phyloP scores from a whole-genome alignment of 2,888 invertebrate genomes.

The Kuschelorhynchus macadamiae region DNA sequence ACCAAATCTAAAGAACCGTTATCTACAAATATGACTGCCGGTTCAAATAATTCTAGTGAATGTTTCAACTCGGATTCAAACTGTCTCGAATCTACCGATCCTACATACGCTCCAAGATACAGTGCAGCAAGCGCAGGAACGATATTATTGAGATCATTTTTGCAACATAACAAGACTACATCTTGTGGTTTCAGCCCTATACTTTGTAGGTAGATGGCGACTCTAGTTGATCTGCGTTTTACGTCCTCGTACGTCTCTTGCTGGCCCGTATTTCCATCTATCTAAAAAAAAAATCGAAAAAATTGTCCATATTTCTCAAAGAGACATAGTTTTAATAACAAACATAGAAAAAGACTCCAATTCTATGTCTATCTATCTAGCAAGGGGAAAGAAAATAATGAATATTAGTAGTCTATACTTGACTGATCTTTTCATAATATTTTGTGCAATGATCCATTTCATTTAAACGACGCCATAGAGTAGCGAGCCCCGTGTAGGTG shows the following conservation, averaged over 20 bases:
- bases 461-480: no score
- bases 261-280: constrained; percentile 55
- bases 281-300: constrained; percentile 22
- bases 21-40: constrained; percentile 28
- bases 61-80: constrained; percentile 25
- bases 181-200: constrained; percentile 67
- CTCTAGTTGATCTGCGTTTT: constrained; percentile 65
- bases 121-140: constrained; percentile 69
- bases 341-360: no score
- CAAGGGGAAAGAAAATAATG: not conserved
- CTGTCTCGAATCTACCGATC: constrained; percentile 57
- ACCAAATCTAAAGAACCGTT: constrained; percentile 20
- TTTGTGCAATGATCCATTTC: no score
- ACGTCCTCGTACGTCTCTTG: constrained; percentile 66
- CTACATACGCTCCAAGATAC: constrained; percentile 65
- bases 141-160: constrained; percentile 67
- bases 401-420: no score
- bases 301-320: no score
- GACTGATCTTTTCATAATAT: no score
- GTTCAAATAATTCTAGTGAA: constrained; percentile 12
- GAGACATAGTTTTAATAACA: no score
- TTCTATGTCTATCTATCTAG: not conserved
- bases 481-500: no score
- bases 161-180: constrained; percentile 69
- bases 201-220: constrained; percentile 66